Base-by-base conservation (phyloP, 2,888 invertebrate species). In the Scaptomyza reducta region DNA sequence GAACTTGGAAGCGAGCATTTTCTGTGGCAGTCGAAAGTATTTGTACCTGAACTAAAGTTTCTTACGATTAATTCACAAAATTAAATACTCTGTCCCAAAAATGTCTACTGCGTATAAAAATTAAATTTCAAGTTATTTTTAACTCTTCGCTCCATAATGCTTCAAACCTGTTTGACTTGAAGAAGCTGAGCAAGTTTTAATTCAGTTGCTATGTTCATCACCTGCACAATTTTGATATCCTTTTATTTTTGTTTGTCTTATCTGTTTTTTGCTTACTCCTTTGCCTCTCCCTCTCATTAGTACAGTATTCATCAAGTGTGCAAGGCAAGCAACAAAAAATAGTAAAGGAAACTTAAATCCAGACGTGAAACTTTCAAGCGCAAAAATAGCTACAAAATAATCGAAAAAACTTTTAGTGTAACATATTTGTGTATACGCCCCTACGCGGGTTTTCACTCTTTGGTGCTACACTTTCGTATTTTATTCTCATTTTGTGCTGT, bases 331-430 rank as follows among this genome's bases (percentile, higher is more conserved):
- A 55, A 46, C 46, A 51, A 18, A 64, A 41, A 55, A 64, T 68
- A 40, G 40, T 40, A 49, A 22, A 31, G 31, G 55, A 55, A 65
- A 62, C 29, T 45, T 31, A 70, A 68, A 58, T 56, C 45, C 44
- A 67, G 67, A 53, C 27, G 27, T 18, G 40, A 63, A 74, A 75
- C 57, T 64, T 74, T 61, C 1, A 25, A 25, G 46, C 27, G 31
- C 11, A 70, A 66, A 63, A 66, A 41, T 54, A 61, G 44, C 63
- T 49, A 62, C 71, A 77, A 74, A 64, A 82, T 82, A 79, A 79
- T 79, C 73, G 79, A 79, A 82, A 82, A 79, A 79, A 51, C 82
- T 79, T 79, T 63, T 53, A 67, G 71, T 76, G 66, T 62, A 67
- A 57, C 47, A 59, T 57, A 53, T 53, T 60, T 61, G 49, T 62